These are phyloP conservation scores for Nicator chloris DNA, from an alignment of 2,113 vertebrate species.

Conservation along the genomic window DNA sequence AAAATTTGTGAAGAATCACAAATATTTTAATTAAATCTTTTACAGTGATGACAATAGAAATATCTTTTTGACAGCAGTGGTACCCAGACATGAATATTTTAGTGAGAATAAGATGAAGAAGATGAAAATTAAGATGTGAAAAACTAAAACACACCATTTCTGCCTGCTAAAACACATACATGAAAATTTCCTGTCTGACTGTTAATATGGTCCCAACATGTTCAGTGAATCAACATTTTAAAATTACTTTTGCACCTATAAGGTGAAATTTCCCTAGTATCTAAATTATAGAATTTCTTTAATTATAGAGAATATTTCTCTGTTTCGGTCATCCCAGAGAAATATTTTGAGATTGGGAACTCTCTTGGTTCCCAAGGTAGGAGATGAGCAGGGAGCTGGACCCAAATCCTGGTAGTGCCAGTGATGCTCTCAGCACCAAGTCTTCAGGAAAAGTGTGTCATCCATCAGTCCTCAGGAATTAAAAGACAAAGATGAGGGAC, in stretches of 20 bases:
- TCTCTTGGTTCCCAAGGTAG: background rate
- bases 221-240: background rate
- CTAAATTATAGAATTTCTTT: background rate
- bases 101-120: background rate
- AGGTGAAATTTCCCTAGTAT: background rate
- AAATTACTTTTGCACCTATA: background rate
- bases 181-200: background rate
- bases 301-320: background rate
- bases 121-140: background rate
- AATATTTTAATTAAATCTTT: background rate
- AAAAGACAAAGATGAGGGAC: background rate
- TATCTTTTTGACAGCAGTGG: background rate
- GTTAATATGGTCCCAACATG: background rate
- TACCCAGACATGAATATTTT: background rate
- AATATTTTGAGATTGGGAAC: background rate
- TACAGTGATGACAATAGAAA: background rate
- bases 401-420: background rate
- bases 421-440: background rate
- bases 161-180: background rate
- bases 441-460: background rate
- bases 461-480: background rate
- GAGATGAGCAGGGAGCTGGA: background rate
- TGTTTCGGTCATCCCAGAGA: background rate
- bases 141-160: background rate
- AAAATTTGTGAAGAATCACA: background rate